These are phyloP conservation scores for Tenthredo livida DNA, from an alignment of 2,888 invertebrate genomes.

Conservation along the genomic window DNA sequence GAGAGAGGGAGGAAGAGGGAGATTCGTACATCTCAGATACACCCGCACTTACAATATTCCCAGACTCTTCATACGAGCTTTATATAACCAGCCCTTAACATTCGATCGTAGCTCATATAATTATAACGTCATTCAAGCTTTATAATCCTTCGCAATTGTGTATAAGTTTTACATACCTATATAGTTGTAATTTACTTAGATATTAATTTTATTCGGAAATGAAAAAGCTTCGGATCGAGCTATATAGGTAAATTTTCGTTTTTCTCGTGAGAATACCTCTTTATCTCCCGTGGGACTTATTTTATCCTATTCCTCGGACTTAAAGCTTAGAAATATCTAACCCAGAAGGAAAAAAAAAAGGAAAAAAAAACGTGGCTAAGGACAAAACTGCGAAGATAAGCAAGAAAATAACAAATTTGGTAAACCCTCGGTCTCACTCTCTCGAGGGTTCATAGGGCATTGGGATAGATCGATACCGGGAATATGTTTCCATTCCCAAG, in stretches of 20 bases:
- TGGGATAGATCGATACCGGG: constrained; percentile 5
- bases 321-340: neutral
- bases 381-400: constrained; percentile 26
- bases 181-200: neutral
- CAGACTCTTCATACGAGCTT: neutral
- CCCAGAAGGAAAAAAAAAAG: neutral
- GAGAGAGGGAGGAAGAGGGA: neutral
- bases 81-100: neutral
- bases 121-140: neutral
- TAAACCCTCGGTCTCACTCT: neutral
- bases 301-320: neutral
- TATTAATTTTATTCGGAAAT: neutral
- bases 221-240: neutral
- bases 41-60: neutral
- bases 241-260: neutral
- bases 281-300: neutral
- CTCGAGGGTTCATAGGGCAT: neutral
- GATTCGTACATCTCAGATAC: neutral
- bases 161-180: neutral
- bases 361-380: neutral
- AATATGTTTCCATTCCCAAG: constrained; percentile 41
- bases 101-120: neutral
- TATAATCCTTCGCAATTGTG: neutral
- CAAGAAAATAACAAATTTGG: constrained; percentile 31
- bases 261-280: neutral